Evolutionary conservation across 2,113 vertebrate genomes (phyloP), one percentile per base, ranked within the genome.

Genomic region (Sorex fumeus): DNA sequence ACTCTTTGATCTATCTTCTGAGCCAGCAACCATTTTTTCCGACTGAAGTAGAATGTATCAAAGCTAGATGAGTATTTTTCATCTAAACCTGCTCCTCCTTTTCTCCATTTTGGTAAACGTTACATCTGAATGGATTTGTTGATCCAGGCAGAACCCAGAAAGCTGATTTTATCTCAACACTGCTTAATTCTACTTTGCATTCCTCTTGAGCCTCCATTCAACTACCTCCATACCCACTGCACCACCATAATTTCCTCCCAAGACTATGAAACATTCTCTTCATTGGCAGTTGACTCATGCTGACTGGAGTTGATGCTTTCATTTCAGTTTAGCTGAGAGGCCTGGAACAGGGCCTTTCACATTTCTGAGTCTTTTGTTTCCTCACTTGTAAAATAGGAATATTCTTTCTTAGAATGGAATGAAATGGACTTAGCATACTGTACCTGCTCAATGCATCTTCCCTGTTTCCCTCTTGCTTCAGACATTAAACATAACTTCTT

Each of bases 1-100:
- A 50, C 47, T 13, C 47, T 50, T 5, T 50, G 47, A 50, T 5
- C 47, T 50, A 50, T 50, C 47, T 50, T 9, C 47, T 50, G 47
- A 50, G 47, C 77, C 28, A 82, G 57, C 25, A 30, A 70, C 28
- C 27, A 18, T 32, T 79, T 11, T 67, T 32, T 76, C 71, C 21
- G 10, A 32, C 30, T 72, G 25, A 87, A 90, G 36, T 77, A 69
- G 28, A 74, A 53, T 40, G 3, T 77, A 62, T 83, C 76, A 87
- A 82, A 85, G 77, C 75, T 93, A 72, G n/a, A 67, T 88, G 71
- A 70, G 36, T 27, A 72, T 75, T 79, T 40, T 16, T 23, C 62
- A 32, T 70, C 47, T 40, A 34, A 92, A 76, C 34, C 43, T 84
- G 28, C 18, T 32, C 19, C 76, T 88, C 25, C 27, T 28, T 72